These are phyloP conservation scores for Acanthopleura granulata DNA, from an alignment of 2,888 invertebrate genomes.

Conservation along the genomic window DNA sequence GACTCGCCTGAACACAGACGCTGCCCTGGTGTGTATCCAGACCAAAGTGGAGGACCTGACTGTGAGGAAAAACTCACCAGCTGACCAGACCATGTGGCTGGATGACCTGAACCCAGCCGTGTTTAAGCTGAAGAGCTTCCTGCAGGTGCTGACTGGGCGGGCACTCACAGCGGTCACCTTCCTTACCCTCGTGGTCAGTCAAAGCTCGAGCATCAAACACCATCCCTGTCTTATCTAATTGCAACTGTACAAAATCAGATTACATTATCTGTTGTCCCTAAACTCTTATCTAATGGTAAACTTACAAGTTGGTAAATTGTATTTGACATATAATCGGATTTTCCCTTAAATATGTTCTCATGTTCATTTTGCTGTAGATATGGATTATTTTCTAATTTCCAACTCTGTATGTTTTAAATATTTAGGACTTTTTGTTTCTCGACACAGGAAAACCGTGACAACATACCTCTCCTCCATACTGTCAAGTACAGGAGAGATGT, in stretches of 20 bases:
- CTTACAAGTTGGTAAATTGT: too few relatives aligned
- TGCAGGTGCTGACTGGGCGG: constrained; percentile 70
- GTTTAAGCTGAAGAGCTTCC: constrained; percentile 77
- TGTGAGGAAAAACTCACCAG: constrained; percentile 33
- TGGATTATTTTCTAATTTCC: too few relatives aligned
- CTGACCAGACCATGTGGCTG: constrained; percentile 75
- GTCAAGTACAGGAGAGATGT: constrained; percentile 79
- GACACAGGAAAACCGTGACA: constrained; percentile 56
- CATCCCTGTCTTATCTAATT: too few relatives aligned
- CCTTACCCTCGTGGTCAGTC: constrained; percentile 62
- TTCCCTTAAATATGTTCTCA: too few relatives aligned
- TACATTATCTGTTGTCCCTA: too few relatives aligned
- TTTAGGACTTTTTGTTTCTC: too few relatives aligned
- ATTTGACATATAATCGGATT: too few relatives aligned
- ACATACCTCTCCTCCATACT: constrained; percentile 55
- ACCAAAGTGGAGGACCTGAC: constrained; percentile 83
- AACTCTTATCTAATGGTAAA: too few relatives aligned
- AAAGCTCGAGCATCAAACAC: too few relatives aligned
- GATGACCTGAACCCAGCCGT: constrained; percentile 84
- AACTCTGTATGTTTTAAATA: too few relatives aligned
- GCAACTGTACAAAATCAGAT: too few relatives aligned
- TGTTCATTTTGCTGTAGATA: too few relatives aligned
- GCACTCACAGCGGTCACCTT: constrained; percentile 83
- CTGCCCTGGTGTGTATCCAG: constrained; percentile 87
- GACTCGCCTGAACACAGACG: constrained; percentile 87